Conservation (phyloP, 1,140 invertebrate species). For the Panagrolaimus sp. region DNA sequence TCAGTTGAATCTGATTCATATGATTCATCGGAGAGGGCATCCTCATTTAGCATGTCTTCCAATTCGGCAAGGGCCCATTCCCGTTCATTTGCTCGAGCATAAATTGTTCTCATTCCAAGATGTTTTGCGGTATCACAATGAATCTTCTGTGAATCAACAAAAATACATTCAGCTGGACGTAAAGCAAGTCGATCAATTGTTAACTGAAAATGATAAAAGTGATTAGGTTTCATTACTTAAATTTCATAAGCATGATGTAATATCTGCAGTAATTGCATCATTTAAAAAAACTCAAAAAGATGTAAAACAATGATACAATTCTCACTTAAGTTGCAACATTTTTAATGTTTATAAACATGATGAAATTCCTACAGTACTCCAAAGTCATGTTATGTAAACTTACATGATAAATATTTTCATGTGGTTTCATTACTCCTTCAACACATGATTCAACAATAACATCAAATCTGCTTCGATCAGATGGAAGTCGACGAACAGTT, state of each 20-base stretch:
- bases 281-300: too few relatives aligned
- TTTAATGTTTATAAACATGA: too few relatives aligned
- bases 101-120: slow-evolving; percentile 11
- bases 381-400: too few relatives aligned
- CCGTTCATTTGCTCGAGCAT: background rate
- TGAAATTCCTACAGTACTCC: too few relatives aligned
- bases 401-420: slow-evolving; percentile 6
- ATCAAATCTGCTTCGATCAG: slow-evolving; percentile 6
- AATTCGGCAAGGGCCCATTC: slow-evolving; percentile 6
- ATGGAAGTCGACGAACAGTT: background rate
- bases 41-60: slow-evolving; percentile 11
- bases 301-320: too few relatives aligned
- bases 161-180: slow-evolving; percentile 1
- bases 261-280: too few relatives aligned
- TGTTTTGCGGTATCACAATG: slow-evolving; percentile 9
- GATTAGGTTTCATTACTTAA: background rate
- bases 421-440: slow-evolving; percentile 18
- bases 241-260: too few relatives aligned
- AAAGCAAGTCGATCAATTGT: background rate
- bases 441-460: slow-evolving; percentile 18
- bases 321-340: too few relatives aligned
- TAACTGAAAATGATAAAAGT: background rate
- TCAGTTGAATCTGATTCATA: slow-evolving; percentile 14
- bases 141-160: slow-evolving; percentile 1
- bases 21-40: slow-evolving; percentile 6